These are phyloP conservation scores for Parotocinclus haroldoi DNA, from an alignment of 2,797 vertebrate genomes.

Conservation along the genomic window DNA sequence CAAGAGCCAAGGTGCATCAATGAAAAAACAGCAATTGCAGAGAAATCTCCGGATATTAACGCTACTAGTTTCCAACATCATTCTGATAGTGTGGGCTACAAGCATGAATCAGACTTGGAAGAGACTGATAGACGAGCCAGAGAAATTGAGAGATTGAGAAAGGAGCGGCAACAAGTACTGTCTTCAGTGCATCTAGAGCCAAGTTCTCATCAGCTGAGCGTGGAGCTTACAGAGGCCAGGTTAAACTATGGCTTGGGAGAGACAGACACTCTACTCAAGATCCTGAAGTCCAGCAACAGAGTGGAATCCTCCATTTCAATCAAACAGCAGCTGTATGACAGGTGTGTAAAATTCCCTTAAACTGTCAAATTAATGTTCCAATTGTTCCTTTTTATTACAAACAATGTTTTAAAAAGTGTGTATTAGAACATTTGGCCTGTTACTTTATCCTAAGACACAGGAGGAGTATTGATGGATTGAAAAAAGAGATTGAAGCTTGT, in stretches of 20 bases:
- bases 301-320: slow-evolving; percentile 56
- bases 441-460: slow-evolving; percentile 71
- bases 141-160: slow-evolving; percentile 75
- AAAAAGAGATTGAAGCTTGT: slow-evolving; percentile 75
- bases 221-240: slow-evolving; percentile 89
- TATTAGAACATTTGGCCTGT: background rate
- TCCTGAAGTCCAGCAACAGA: slow-evolving; percentile 71
- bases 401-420: too few species aligned
- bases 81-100: slow-evolving; percentile 49
- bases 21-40: slow-evolving; percentile 16
- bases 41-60: slow-evolving; percentile 3
- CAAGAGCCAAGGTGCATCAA: slow-evolving; percentile 50
- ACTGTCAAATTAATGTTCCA: too few species aligned
- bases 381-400: background rate
- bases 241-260: slow-evolving; percentile 85
- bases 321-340: slow-evolving; percentile 69
- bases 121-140: slow-evolving; percentile 56
- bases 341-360: slow-evolving; percentile 48
- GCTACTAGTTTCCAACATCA: slow-evolving; percentile 10
- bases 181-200: slow-evolving; percentile 74
- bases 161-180: slow-evolving; percentile 81
- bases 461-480: slow-evolving; percentile 76
- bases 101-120: slow-evolving; percentile 21
- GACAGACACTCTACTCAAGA: slow-evolving; percentile 81
- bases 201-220: slow-evolving; percentile 77